Base-by-base conservation (phyloP, 1,140 invertebrate genomes). In the Lepidurus apus region DNA sequence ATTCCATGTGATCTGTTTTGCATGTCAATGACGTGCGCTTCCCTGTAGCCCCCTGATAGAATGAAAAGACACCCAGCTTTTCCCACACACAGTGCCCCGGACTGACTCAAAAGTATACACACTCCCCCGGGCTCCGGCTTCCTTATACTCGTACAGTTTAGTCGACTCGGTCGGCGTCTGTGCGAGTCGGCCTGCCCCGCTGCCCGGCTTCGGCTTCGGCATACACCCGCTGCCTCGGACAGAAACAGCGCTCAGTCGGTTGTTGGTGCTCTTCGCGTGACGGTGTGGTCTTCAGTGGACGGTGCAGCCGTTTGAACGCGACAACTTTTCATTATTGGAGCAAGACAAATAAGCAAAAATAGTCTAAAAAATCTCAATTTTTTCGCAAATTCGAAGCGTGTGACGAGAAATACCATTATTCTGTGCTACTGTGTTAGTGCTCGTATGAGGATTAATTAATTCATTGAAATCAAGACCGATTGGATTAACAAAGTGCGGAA, bases 1-100 rank as follows among this genome's bases (percentile, higher is more conserved):
- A 65, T 65, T 65, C 53, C 53, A 65, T 65, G 53, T 65, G 53
- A 65, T 65, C 53, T 65, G 53, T 65, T 65, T 65, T 65, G 53
- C 53, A 65, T 65, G 53, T 65, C 53, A 65, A 65, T 65, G 53
- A 65, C 53, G 53, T 65, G 53, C n/a, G 53, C 53, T 65, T 65
- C 17, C 17, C 53, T 65, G 21, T 21, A 65, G 53, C 53, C 34
- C 17, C 7, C 10, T 65, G 53, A 65, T 65, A 65, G 53, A 65
- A 65, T 65, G 53, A 65, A 65, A 65, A 65, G 53, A 65, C 53
- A 65, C 53, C 53, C 53, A 65, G 21, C 17, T 13, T 21, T 65
- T 65, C 21, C 21, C 53, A 13, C 53, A 65, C 53, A 65, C 53
- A 65, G 17, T 9, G 13, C n/a, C 17, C 53, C 53, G 21, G 53